These are phyloP conservation scores for Bradysia coprophila DNA, from an alignment of 1,140 invertebrate genomes.

Conservation along the genomic window DNA sequence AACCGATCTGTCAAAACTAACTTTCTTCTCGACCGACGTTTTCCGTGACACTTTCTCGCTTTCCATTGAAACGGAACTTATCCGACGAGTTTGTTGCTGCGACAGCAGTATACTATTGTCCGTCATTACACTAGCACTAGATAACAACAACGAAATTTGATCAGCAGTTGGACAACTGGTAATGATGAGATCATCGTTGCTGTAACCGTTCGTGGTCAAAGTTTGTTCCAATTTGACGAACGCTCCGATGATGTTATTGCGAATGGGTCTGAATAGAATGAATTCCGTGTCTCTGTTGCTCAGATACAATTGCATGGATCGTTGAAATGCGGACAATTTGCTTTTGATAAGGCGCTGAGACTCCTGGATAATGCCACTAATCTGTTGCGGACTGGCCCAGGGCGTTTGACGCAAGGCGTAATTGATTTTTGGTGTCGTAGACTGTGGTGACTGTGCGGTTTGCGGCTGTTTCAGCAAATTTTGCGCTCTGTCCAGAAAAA, in stretches of 20 bases:
- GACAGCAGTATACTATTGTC: slow-evolving; percentile 9
- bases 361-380: slow-evolving; percentile 38
- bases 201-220: slow-evolving; percentile 49
- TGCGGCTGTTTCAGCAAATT: slow-evolving; percentile 8
- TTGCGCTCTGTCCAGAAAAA: slow-evolving; percentile 54
- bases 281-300: slow-evolving; percentile 94
- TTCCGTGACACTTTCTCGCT: background rate
- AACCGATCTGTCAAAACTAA: background rate
- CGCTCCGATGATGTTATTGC: slow-evolving; percentile 73
- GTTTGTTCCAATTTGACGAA: slow-evolving; percentile 71
- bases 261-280: slow-evolving; percentile 84
- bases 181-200: slow-evolving; percentile 59
- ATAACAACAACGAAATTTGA: slow-evolving; percentile 76
- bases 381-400: slow-evolving; percentile 30
- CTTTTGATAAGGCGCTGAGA: slow-evolving; percentile 54
- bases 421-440: slow-evolving; percentile 8
- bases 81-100: slow-evolving; percentile 11
- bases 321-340: slow-evolving; percentile 59
- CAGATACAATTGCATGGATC: slow-evolving; percentile 83
- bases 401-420: slow-evolving; percentile 21
- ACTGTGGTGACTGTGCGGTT: background rate
- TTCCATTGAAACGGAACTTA: slow-evolving; percentile 9
- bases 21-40: background rate
- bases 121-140: slow-evolving; percentile 44
- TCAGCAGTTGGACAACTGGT: slow-evolving; percentile 79